A percentile compares a stretch with the other conserved stretches of the same genome.
These are phyloP conservation scores for Ptyas mucosa DNA, from an alignment of 2,113 vertebrate species.

Conservation along the genomic window DNA sequence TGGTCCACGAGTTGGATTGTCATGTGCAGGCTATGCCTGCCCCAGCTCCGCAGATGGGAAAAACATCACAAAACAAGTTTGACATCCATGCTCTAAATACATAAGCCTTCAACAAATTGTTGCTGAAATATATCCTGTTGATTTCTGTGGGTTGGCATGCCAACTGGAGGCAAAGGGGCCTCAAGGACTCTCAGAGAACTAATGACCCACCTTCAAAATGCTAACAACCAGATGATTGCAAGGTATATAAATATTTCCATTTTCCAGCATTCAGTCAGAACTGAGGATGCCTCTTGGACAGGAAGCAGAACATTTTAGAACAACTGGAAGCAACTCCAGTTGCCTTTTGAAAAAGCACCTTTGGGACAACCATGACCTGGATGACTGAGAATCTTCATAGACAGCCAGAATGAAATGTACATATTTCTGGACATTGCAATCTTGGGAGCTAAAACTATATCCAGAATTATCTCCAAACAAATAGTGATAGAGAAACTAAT, in stretches of 20 bases:
- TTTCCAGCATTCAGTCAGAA: not conserved
- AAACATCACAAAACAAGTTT: too few species aligned
- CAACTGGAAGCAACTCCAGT: too few species aligned
- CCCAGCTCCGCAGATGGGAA: too few species aligned
- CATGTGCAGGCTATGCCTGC: too few species aligned
- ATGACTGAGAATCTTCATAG: not conserved
- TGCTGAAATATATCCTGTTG: not conserved
- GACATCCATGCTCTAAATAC: not conserved
- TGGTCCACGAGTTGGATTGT: too few species aligned
- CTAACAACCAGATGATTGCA: not conserved
- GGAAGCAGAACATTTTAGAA: not conserved
- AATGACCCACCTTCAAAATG: not conserved
- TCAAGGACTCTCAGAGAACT: not conserved
- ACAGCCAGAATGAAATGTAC: not conserved
- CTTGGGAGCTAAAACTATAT: not conserved
- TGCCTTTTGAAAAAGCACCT: not conserved
- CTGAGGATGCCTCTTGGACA: not conserved
- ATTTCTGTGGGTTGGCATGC: not conserved
- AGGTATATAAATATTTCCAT: not conserved
- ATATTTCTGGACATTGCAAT: not conserved
- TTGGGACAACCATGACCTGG: not conserved
- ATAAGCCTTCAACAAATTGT: not conserved
- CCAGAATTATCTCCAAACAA: not conserved
- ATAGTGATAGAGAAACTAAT: not conserved
- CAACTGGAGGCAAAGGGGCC: not conserved